These are phyloP conservation scores for Propithecus perrieri DNA, from an alignment of 2,797 vertebrate genomes.

Conservation along the genomic window DNA sequence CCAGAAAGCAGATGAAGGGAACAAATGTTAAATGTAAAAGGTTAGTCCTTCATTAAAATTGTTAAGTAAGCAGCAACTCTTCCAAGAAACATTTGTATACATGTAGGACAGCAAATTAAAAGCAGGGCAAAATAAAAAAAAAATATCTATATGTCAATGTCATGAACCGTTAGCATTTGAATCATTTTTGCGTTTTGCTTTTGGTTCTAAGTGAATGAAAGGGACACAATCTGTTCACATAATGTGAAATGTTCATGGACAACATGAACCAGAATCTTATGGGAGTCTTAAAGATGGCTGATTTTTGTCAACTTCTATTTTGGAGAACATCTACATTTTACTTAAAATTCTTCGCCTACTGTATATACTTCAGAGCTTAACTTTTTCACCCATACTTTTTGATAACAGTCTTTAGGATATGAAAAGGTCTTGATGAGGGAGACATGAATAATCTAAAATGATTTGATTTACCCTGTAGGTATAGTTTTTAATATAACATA, in stretches of 20 bases:
- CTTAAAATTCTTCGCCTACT: not conserved
- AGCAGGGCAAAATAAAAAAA: not conserved
- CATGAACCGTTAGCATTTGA: not conserved
- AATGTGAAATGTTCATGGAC: not conserved
- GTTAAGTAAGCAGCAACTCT: constrained; percentile 76
- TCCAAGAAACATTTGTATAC: constrained; percentile 67
- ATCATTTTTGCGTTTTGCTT: constrained; percentile 19
- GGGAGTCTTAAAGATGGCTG: not conserved
- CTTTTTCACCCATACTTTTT: constrained; percentile 37
- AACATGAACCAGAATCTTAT: not conserved
- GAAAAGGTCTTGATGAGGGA: constrained; percentile 33
- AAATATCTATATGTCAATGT: constrained; percentile 3
- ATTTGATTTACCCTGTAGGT: not conserved
- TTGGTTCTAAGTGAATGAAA: constrained; percentile 6
- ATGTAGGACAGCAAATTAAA: constrained; percentile 65
- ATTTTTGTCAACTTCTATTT: not conserved
- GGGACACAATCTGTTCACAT: fast-evolving
- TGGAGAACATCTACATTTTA: constrained; percentile 32
- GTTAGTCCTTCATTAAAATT: constrained; percentile 80
- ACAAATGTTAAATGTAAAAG: constrained; percentile 83
- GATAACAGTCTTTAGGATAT: not conserved
- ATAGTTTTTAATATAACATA: not conserved
- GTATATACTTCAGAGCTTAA: not conserved
- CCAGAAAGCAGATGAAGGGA: constrained; percentile 84
- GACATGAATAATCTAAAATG: not conserved